phyloP scores from a whole-genome alignment of 1,140 invertebrate genomes.

The Drosophila tristis region DNA sequence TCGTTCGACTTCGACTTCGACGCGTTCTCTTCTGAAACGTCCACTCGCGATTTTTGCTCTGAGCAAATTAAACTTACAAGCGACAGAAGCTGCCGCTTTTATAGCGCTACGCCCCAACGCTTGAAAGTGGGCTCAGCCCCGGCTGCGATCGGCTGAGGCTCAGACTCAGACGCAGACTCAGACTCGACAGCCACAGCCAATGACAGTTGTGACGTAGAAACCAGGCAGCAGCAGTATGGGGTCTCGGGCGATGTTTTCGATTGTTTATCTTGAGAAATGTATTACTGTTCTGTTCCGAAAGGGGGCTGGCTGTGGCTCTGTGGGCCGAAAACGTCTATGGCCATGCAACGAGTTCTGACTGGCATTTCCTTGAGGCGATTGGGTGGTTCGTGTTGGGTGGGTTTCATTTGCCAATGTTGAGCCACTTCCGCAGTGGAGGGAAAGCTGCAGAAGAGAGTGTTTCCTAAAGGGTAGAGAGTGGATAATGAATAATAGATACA shows the following conservation, averaged over 20 bases:
- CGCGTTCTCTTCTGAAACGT: slow-evolving; percentile 65
- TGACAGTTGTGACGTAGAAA: slow-evolving; percentile 65
- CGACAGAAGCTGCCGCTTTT: slow-evolving; percentile 63
- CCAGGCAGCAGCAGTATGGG: neutral
- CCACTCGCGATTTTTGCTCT: slow-evolving; percentile 79
- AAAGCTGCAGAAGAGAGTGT: neutral
- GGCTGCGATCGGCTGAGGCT: slow-evolving; percentile 25
- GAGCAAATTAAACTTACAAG: slow-evolving; percentile 77
- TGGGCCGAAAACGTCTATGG: slow-evolving; percentile 39
- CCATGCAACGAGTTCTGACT: slow-evolving; percentile 16
- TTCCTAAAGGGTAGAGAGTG: neutral
- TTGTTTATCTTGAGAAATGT: slow-evolving; percentile 61
- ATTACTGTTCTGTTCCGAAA: slow-evolving; percentile 17
- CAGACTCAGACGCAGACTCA: slow-evolving; percentile 33
- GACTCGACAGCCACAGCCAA: slow-evolving; percentile 35
- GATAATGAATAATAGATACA: neutral
- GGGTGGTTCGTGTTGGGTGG: slow-evolving; percentile 16
- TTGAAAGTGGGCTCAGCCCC: slow-evolving; percentile 17
- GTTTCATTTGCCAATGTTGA: neutral
- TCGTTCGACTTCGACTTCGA: slow-evolving; percentile 44
- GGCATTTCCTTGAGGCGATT: slow-evolving; percentile 52
- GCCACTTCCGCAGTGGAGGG: slow-evolving; percentile 18
- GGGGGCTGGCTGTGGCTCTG: slow-evolving; percentile 40
- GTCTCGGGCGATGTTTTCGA: slow-evolving; percentile 41
- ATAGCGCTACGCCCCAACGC: slow-evolving; percentile 51